phyloP scores from a whole-genome alignment of 1,140 invertebrate genomes.

The Brachionus rubens region DNA sequence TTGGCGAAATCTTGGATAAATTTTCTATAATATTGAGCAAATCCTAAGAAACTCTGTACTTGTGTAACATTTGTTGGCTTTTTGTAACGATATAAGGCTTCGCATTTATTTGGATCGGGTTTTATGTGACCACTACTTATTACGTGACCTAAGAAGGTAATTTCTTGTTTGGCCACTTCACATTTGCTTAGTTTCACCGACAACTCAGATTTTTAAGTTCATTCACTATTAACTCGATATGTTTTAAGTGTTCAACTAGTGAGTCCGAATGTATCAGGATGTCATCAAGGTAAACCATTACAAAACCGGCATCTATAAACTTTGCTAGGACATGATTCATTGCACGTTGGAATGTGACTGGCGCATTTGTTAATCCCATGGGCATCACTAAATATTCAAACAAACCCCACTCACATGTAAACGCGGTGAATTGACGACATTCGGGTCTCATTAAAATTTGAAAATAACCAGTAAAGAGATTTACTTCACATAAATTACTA shows the following conservation, averaged over 20 bases:
- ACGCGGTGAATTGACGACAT: neutral
- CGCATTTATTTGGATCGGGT: neutral
- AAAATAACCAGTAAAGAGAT: too few relatives aligned
- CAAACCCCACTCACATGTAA: neutral
- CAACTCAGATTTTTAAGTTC: neutral
- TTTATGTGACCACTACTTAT: neutral
- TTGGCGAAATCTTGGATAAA: conserved; percentile 60
- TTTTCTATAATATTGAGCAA: conserved; percentile 48
- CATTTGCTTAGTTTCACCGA: neutral
- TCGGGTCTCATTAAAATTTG: too few relatives aligned
- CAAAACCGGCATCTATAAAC: neutral
- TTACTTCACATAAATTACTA: too few relatives aligned
- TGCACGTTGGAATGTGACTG: neutral
- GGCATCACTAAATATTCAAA: conserved; percentile 3
- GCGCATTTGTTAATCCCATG: conserved; percentile 2
- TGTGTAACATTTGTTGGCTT: conserved; percentile 3
- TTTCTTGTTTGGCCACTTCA: neutral
- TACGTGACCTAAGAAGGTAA: neutral
- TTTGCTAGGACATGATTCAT: neutral
- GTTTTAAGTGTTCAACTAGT: neutral
- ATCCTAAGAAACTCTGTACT: conserved; percentile 50
- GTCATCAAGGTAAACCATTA: neutral
- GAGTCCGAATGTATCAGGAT: neutral
- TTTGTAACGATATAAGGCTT: neutral
- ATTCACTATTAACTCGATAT: neutral